Conservation (phyloP, 2,888 invertebrate genomes). For the Mantis religiosa region DNA sequence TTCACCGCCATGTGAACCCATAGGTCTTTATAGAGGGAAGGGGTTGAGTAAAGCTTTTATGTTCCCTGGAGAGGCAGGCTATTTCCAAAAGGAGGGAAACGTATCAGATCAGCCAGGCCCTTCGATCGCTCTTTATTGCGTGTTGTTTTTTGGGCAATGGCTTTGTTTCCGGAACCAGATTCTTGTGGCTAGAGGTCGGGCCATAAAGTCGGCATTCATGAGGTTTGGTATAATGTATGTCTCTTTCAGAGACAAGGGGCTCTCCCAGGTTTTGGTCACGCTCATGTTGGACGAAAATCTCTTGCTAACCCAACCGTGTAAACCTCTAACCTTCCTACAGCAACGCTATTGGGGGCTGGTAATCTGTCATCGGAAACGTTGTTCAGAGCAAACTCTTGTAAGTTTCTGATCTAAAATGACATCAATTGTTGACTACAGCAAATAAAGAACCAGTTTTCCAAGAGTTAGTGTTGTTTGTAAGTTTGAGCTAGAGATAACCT, state of each 20-base stretch:
- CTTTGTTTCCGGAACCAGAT: background rate
- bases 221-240: background rate
- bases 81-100: background rate
- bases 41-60: background rate
- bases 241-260: background rate
- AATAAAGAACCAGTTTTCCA: too few relatives aligned
- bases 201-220: background rate
- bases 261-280: background rate
- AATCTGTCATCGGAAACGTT: too few relatives aligned
- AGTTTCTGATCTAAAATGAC: too few relatives aligned
- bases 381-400: too few relatives aligned
- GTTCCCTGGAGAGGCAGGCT: background rate
- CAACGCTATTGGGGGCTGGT: too few relatives aligned
- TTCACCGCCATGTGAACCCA: background rate
- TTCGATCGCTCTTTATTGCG: background rate
- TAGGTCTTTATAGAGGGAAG: background rate
- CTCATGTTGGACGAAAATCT: background rate
- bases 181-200: background rate
- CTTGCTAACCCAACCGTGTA: too few relatives aligned
- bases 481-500: too few relatives aligned
- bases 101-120: background rate
- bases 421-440: too few relatives aligned
- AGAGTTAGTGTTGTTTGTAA: too few relatives aligned
- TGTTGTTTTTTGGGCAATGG: background rate
- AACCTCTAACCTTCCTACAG: too few relatives aligned